phyloP scores from a whole-genome alignment of 2,888 invertebrate species.

The Sminthurinus aureus region DNA sequence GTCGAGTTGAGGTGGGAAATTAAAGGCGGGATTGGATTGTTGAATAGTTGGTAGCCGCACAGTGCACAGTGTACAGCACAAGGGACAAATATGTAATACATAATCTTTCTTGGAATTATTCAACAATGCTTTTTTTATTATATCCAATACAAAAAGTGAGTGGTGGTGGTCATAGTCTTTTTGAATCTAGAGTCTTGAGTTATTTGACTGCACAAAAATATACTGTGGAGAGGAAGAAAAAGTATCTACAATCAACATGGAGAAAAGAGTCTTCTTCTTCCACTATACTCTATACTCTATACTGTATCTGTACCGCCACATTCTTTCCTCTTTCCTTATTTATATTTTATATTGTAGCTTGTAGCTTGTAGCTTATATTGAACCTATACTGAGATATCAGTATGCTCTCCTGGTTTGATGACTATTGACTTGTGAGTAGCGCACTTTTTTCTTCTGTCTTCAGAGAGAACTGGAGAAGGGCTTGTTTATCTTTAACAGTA shows the following conservation, averaged over 20 bases:
- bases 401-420: not conserved
- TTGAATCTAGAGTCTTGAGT: not conserved
- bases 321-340: not conserved
- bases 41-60: not conserved
- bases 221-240: too few relatives aligned
- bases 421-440: not conserved
- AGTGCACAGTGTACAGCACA: not conserved
- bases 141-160: not conserved
- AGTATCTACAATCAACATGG: too few relatives aligned
- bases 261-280: too few relatives aligned
- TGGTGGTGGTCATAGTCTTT: not conserved
- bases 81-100: constrained; percentile 6
- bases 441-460: not conserved
- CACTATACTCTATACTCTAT: too few relatives aligned
- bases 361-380: too few relatives aligned
- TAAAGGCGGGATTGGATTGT: constrained; percentile 32
- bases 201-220: not conserved
- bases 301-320: not conserved
- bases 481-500: not conserved
- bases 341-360: too few relatives aligned
- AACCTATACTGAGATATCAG: too few relatives aligned
- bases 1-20: constrained; percentile 26
- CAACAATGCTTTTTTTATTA: not conserved
- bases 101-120: not conserved
- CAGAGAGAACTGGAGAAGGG: not conserved